Evolutionary conservation across 2,113 vertebrate species (phyloP).

Genomic region (Empidonax traillii): DNA sequence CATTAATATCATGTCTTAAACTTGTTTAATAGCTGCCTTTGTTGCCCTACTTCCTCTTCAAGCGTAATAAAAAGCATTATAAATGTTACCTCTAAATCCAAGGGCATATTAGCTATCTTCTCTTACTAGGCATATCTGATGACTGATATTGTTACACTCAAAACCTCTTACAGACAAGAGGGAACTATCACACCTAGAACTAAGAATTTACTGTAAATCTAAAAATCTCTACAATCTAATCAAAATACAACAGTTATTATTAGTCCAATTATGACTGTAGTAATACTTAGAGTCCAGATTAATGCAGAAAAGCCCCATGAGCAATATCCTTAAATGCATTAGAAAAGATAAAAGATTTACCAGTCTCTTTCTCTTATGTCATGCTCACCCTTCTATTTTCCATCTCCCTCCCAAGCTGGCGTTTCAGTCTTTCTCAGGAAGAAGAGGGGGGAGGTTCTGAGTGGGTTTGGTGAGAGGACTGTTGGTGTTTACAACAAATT

Average conservation of each 20-base stretch:
- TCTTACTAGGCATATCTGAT: neutral
- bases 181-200: neutral
- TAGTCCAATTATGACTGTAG: neutral
- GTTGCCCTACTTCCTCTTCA: neutral
- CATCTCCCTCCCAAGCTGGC: neutral
- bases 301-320: neutral
- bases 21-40: neutral
- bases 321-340: neutral
- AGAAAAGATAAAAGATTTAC: neutral
- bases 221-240: neutral
- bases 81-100: neutral
- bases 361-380: neutral
- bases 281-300: neutral
- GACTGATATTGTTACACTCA: neutral
- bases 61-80: neutral
- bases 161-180: neutral
- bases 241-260: neutral
- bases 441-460: fast-evolving
- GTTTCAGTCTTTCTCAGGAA: neutral
- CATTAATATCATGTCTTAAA: neutral
- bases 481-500: neutral
- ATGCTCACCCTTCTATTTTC: neutral
- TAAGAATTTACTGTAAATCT: neutral
- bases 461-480: neutral
- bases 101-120: neutral